phyloP scores from a whole-genome alignment of 2,888 invertebrate genomes.

The Amphipoea lucens region DNA sequence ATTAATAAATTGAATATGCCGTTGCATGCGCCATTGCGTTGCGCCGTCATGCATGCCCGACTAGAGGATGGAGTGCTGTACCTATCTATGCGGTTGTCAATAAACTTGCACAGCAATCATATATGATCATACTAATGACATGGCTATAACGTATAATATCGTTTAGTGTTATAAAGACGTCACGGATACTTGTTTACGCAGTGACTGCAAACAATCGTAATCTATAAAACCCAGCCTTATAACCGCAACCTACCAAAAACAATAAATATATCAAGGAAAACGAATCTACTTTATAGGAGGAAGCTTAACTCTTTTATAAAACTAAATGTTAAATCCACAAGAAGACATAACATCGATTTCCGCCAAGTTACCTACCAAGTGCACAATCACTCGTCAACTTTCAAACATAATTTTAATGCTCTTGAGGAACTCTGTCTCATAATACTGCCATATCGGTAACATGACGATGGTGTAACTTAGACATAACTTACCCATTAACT shows the following conservation, averaged over 20 bases:
- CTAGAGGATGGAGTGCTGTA: slow-evolving; percentile 41
- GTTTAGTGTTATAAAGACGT: slow-evolving; percentile 13
- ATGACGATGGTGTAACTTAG: slow-evolving; percentile 52
- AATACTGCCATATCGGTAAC: slow-evolving; percentile 61
- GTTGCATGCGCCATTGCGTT: slow-evolving; percentile 60
- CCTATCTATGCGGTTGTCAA: slow-evolving; percentile 42
- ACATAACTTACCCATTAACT: slow-evolving; percentile 50
- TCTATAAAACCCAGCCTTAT: neutral
- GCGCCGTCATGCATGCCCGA: slow-evolving; percentile 41
- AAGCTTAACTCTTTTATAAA: neutral
- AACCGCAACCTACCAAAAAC: neutral
- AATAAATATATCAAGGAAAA: slow-evolving; percentile 5
- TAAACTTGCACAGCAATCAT: slow-evolving; percentile 45
- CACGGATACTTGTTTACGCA: neutral
- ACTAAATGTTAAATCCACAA: neutral
- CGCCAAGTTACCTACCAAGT: slow-evolving; percentile 13
- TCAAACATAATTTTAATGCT: slow-evolving; percentile 48
- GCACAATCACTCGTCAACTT: slow-evolving; percentile 30
- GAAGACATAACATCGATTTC: slow-evolving; percentile 34
- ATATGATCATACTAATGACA: slow-evolving; percentile 24
- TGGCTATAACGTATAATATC: slow-evolving; percentile 1
- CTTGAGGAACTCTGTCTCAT: slow-evolving; percentile 53
- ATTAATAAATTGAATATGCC: slow-evolving; percentile 61
- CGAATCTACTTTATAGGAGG: neutral
- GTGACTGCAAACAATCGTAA: neutral